These are phyloP conservation scores for Cecropterus lyciades DNA, from an alignment of 1,140 invertebrate genomes.

Conservation along the genomic window DNA sequence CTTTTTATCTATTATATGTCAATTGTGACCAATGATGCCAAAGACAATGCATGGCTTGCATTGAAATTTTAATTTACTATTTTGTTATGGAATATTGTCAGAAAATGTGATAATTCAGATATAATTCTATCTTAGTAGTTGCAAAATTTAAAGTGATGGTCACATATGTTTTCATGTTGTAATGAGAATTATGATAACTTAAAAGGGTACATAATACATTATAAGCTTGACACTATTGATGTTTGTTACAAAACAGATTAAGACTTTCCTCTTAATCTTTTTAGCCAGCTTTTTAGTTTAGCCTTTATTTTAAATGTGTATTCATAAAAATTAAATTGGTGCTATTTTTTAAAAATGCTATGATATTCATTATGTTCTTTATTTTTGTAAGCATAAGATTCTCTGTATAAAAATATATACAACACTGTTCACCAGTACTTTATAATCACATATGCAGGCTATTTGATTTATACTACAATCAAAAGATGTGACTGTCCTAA, in stretches of 20 bases:
- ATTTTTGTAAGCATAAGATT: background rate
- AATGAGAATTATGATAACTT: background rate
- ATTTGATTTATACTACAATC: too few species aligned
- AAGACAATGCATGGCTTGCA: constrained; percentile 40
- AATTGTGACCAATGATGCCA: constrained; percentile 61
- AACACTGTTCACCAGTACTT: background rate
- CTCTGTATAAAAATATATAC: background rate
- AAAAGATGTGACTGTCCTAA: too few species aligned
- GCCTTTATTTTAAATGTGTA: constrained; percentile 26
- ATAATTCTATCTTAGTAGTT: background rate
- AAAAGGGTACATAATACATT: constrained; percentile 7
- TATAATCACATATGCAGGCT: too few species aligned
- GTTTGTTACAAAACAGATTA: background rate
- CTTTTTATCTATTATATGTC: constrained; percentile 63
- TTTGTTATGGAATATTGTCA: background rate
- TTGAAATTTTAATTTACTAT: background rate
- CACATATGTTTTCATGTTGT: background rate
- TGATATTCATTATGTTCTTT: constrained; percentile 21
- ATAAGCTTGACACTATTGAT: background rate
- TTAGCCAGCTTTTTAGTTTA: background rate
- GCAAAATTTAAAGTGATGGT: background rate
- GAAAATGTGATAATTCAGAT: background rate
- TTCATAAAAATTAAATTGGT: constrained; percentile 53
- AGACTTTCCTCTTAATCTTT: background rate
- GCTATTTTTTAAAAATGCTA: constrained; percentile 53